Conservation (phyloP, 2,888 invertebrate genomes). For the Caenorhabditis sulstoni region DNA sequence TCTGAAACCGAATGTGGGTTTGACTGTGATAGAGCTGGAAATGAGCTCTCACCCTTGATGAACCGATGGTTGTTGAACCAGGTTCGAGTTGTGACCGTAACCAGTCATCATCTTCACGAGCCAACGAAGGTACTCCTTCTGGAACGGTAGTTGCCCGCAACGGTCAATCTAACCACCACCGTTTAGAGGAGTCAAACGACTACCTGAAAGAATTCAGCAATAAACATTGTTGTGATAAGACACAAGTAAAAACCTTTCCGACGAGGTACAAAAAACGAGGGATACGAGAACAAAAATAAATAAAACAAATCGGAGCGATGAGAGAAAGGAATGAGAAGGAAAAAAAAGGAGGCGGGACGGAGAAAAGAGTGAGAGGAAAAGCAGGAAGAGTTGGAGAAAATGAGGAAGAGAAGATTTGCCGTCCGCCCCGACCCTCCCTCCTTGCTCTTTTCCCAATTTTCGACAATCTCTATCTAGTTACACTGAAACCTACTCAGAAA, state of each 20-base stretch:
- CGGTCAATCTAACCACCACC: slow-evolving; percentile 55
- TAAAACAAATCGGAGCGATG: slow-evolving; percentile 6
- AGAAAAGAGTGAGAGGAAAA: slow-evolving; percentile 10
- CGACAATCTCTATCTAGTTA: too few species aligned
- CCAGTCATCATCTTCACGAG: slow-evolving; percentile 53
- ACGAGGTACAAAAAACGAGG: not conserved
- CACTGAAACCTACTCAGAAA: not conserved
- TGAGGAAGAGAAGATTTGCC: not conserved
- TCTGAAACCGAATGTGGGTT: slow-evolving; percentile 12
- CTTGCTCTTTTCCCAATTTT: too few species aligned
- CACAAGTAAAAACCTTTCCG: slow-evolving; percentile 4
- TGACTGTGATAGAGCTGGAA: not conserved
- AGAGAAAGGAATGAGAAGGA: slow-evolving; percentile 3
- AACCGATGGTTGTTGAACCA: slow-evolving; percentile 46
- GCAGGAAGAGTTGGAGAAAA: slow-evolving; percentile 4
- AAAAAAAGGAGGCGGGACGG: slow-evolving; percentile 1
- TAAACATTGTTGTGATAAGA: slow-evolving; percentile 5
- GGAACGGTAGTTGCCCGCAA: slow-evolving; percentile 11
- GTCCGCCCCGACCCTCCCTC: too few species aligned
- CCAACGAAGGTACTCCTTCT: not conserved
- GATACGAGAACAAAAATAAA: slow-evolving; percentile 31
- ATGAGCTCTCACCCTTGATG: slow-evolving; percentile 30
- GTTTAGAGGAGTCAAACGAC: slow-evolving; percentile 55
- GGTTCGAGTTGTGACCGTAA: slow-evolving; percentile 43
- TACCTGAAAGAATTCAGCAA: slow-evolving; percentile 30